Percentiles rank a stretch among this genome's conserved stretches.
Evolutionary conservation across 2,113 vertebrate species (phyloP).

Genomic region (Esox niger): DNA sequence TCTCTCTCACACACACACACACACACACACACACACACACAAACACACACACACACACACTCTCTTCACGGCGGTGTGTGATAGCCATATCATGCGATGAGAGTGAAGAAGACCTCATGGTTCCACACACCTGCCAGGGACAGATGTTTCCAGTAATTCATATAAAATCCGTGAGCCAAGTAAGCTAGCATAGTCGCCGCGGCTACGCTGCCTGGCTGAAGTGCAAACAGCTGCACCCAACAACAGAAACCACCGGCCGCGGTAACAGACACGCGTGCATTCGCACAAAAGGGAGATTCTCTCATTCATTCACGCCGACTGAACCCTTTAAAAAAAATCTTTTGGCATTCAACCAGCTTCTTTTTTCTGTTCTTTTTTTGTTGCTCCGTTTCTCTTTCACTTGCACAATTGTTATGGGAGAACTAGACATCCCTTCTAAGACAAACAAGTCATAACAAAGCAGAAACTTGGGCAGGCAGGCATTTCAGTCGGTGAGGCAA

Average conservation of each 20-base stretch:
- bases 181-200: constrained; percentile 50
- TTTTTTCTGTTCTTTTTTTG: constrained; percentile 35
- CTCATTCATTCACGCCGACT: constrained; percentile 38
- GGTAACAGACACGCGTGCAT: constrained; percentile 26
- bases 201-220: constrained; percentile 57
- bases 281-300: constrained; percentile 12
- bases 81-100: constrained; percentile 63
- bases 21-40: not conserved
- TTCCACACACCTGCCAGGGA: constrained; percentile 74
- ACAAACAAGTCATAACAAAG: constrained; percentile 69
- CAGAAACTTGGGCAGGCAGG: not conserved
- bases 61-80: constrained; percentile 13
- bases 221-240: constrained; percentile 74
- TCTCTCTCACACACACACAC: not conserved
- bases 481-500: not conserved
- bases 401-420: constrained; percentile 57
- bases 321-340: no score
- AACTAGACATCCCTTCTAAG: constrained; percentile 52
- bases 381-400: no score
- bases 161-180: constrained; percentile 51
- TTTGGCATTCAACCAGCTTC: constrained; percentile 47
- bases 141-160: constrained; percentile 76
- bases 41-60: not conserved
- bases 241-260: constrained; percentile 36
- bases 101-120: constrained; percentile 60